Evolutionary conservation across 2,113 vertebrate genomes (phyloP).

Genomic region (Vulpes vulpes): DNA sequence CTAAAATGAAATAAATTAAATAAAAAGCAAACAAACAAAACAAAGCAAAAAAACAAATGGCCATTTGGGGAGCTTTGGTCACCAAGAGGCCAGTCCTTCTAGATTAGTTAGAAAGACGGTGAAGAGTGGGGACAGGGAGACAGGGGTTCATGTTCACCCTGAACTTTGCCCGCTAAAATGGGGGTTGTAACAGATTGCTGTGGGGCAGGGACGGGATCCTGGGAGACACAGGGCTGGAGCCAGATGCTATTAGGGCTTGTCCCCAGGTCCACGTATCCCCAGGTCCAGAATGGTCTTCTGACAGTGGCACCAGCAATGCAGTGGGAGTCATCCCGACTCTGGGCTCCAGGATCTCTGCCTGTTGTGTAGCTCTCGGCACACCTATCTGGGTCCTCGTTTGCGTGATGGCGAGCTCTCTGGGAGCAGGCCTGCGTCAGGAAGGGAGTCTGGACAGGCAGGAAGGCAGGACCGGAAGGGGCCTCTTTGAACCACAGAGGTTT

Average conservation of each 20-base stretch:
- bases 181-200: accelerated
- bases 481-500: neutral
- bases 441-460: neutral
- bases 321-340: neutral
- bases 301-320: neutral
- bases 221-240: neutral
- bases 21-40: neutral
- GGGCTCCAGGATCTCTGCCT: neutral
- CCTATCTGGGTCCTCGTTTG: neutral
- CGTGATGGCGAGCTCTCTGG: neutral
- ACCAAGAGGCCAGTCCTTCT: neutral
- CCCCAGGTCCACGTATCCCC: neutral
- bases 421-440: neutral
- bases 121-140: neutral
- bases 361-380: neutral
- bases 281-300: neutral
- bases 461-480: neutral
- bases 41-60: neutral
- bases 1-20: neutral
- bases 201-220: neutral
- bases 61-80: neutral
- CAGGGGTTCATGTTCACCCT: neutral
- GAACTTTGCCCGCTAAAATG: neutral
- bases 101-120: neutral
- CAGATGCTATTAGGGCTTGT: neutral